These are phyloP conservation scores for Elysia chlorotica DNA, from an alignment of 1,140 invertebrate genomes.

Conservation along the genomic window DNA sequence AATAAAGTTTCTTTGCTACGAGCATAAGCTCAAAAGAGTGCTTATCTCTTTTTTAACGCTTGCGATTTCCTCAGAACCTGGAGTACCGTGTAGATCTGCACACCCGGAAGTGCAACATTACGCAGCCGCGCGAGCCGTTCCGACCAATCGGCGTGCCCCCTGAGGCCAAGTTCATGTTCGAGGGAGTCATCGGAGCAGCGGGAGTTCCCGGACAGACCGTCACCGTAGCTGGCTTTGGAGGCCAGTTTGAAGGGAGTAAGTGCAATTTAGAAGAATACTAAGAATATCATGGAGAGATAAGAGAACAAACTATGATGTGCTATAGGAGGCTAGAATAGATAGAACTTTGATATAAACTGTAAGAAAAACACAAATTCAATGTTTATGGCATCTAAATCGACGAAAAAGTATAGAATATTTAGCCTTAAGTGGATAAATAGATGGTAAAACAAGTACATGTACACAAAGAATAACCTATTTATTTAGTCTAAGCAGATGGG, in stretches of 20 bases:
- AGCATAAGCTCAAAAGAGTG: neutral
- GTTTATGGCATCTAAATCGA: no score
- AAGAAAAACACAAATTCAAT: no score
- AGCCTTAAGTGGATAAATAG: no score
- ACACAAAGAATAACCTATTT: no score
- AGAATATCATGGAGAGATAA: no score
- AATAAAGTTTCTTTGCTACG: neutral
- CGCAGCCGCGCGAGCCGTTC: constrained; percentile 35
- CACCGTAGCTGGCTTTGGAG: constrained; percentile 30
- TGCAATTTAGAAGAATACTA: no score
- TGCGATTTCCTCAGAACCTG: constrained; percentile 30
- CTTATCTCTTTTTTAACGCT: neutral
- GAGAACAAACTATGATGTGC: no score
- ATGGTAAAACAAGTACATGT: no score
- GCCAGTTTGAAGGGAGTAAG: constrained; percentile 19
- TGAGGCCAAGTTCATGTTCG: constrained; percentile 35
- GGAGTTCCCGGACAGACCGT: constrained; percentile 32
- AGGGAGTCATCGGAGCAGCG: constrained; percentile 39
- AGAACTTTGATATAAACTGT: no score
- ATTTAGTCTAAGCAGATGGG: no score
- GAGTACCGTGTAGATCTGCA: constrained; percentile 45
- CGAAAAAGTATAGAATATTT: no score
- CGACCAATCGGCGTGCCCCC: constrained; percentile 40
- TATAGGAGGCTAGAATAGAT: no score
- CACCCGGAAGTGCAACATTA: constrained; percentile 43